Base-by-base conservation (phyloP, 2,797 vertebrate genomes). In the Halcyon badia region DNA sequence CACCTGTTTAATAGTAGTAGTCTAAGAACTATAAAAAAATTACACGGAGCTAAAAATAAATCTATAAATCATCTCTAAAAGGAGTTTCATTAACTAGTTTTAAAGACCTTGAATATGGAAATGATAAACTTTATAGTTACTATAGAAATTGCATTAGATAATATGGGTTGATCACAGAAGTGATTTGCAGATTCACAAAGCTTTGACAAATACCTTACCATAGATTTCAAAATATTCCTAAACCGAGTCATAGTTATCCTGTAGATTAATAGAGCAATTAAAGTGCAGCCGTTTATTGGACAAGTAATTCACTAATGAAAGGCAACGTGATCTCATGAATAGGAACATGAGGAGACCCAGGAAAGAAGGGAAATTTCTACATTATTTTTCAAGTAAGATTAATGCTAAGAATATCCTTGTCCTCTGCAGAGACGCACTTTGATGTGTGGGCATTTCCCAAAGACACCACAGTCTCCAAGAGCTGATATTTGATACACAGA, bases 31-130 rank as follows among this genome's bases (percentile, higher is more conserved):
- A 19, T 10, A 57, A 44, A 73, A 61, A 70, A 66, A 28, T 12
- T 44, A 35, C 44, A 75, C 9, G 60, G 30, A 58, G 41, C 51
- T 52, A 78, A 94, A 93, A 78, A 78, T 7, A 95, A 93, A 91
- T 85, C 65, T 60, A 88, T 73, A 86, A 68, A 61, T 84, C 17
- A 65, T 51, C 21, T 87, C 57, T 54, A 58, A 95, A 95, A 94
- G 28, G 11, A 84, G 24, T 66, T 76, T 83, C 9, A 90, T 81
- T 78, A 93, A 76, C 48, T 39, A 57, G 10, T 15, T 93, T 83
- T 70, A 83, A 95, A 89, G 14, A 54, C 10, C 6, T 30, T 62
- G 33, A 61, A 28, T 76, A 76, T 12, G 18, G 41, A 84, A 81
- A 79, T 84, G 20, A 78, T 78, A 87, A 86, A 87, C n/a, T 72